Percentiles rank a stretch among this genome's conserved stretches.
These are phyloP conservation scores for Tipula lateralis DNA, from an alignment of 2,888 invertebrate species.

Conservation along the genomic window DNA sequence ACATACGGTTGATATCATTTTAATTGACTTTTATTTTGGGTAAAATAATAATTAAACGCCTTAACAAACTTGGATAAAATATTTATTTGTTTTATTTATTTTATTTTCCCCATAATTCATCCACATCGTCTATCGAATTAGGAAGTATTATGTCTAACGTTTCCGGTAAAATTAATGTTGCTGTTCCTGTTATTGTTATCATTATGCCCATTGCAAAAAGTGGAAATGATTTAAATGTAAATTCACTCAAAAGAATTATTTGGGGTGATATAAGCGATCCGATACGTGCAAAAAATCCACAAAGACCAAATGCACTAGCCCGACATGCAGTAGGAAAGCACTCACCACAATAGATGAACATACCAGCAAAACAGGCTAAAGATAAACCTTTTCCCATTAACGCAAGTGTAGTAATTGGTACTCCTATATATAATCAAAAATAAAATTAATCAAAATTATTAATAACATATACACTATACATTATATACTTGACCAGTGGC, in stretches of 20 bases:
- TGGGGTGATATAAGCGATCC: slow-evolving; percentile 51
- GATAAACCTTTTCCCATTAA: slow-evolving; percentile 49
- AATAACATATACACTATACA: too few relatives aligned
- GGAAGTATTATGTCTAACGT: slow-evolving; percentile 36
- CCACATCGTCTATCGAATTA: slow-evolving; percentile 37
- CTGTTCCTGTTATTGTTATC: slow-evolving; percentile 35
- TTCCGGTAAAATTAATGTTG: slow-evolving; percentile 37
- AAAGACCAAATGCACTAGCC: slow-evolving; percentile 48
- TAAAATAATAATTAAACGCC: too few relatives aligned
- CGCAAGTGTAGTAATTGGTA: slow-evolving; percentile 37
- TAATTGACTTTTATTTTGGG: too few relatives aligned
- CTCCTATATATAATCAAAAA: not conserved
- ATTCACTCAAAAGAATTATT: slow-evolving; percentile 38
- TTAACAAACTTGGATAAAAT: too few relatives aligned
- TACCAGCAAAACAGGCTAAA: slow-evolving; percentile 49
- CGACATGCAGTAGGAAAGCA: slow-evolving; percentile 47
- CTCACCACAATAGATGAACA: slow-evolving; percentile 46
- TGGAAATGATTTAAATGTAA: slow-evolving; percentile 34
- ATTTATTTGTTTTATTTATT: too few relatives aligned
- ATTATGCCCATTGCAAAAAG: slow-evolving; percentile 35
- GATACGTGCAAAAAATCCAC: slow-evolving; percentile 50
- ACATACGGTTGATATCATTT: too few relatives aligned
- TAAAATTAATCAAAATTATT: too few relatives aligned
- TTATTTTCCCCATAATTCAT: slow-evolving; percentile 20
- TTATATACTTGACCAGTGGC: not conserved